Conservation (phyloP, 1,140 invertebrate species). For the Brachionus rotundiformis region DNA sequence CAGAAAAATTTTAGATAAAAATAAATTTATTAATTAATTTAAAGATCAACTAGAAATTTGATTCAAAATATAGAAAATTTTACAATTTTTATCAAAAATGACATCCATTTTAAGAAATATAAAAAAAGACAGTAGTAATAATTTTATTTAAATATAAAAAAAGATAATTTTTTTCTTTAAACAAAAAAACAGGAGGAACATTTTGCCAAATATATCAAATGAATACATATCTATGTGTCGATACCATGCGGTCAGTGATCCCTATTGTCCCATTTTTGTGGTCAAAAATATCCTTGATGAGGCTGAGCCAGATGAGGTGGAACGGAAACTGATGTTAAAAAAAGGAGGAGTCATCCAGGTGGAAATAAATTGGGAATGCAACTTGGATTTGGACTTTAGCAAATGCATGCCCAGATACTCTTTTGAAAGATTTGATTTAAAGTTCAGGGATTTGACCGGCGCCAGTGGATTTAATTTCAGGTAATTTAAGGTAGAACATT, state of each 20-base stretch:
- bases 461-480: slow-evolving; percentile 66
- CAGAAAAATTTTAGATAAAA: no score
- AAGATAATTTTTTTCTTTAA: background rate
- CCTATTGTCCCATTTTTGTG: slow-evolving; percentile 67
- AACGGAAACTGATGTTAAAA: slow-evolving; percentile 30
- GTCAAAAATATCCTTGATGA: slow-evolving; percentile 63
- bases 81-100: slow-evolving; percentile 53
- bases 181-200: slow-evolving; percentile 25
- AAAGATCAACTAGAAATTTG: slow-evolving; percentile 30
- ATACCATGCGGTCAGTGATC: slow-evolving; percentile 54
- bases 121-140: slow-evolving; percentile 37
- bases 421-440: slow-evolving; percentile 64
- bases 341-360: slow-evolving; percentile 67
- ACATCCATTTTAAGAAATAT: slow-evolving; percentile 53
- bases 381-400: slow-evolving; percentile 63
- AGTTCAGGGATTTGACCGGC: slow-evolving; percentile 57
- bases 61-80: slow-evolving; percentile 52
- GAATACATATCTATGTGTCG: slow-evolving; percentile 44
- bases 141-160: background rate
- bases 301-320: slow-evolving; percentile 61
- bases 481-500: no score
- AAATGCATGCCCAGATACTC: slow-evolving; percentile 63
- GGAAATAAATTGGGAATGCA: slow-evolving; percentile 67
- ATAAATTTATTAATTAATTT: no score
- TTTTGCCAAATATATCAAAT: slow-evolving; percentile 46